Conservation (phyloP, 2,797 vertebrate genomes). For the Tenualosa ilisha region DNA sequence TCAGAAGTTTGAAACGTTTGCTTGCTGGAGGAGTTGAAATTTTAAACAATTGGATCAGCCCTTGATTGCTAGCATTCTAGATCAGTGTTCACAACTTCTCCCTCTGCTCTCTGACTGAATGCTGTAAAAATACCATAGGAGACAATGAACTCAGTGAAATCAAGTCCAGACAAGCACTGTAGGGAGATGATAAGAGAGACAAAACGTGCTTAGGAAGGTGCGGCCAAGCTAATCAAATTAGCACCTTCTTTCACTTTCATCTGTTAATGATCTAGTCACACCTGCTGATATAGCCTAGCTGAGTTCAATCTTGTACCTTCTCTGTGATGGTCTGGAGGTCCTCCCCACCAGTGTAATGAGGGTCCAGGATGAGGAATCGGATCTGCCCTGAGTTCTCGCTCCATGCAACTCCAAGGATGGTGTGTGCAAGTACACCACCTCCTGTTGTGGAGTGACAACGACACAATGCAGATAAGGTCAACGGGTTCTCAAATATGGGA, state of each 20-base stretch:
- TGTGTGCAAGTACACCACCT: slow-evolving; percentile 94
- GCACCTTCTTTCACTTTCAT: neutral
- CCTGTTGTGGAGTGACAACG: slow-evolving; percentile 66
- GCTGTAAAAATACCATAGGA: no score
- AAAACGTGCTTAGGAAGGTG: no score
- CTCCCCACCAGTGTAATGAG: slow-evolving; percentile 94
- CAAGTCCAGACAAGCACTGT: no score
- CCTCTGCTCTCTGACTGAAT: no score
- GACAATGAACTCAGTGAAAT: no score
- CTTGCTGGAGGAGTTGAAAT: no score
- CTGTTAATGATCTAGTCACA: neutral
- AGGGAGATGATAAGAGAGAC: no score
- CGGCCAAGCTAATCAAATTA: neutral
- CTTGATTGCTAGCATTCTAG: no score
- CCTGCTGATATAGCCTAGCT: neutral
- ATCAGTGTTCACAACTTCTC: no score
- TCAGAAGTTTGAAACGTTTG: no score
- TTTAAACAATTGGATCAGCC: no score
- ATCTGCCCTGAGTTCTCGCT: slow-evolving; percentile 90
- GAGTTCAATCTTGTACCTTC: slow-evolving; percentile 75
- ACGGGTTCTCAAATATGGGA: neutral
- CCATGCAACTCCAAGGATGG: slow-evolving; percentile 92
- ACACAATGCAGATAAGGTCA: neutral
- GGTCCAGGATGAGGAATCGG: slow-evolving; percentile 92
- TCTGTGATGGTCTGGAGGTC: slow-evolving; percentile 88